These are phyloP conservation scores for Dasyprocta punctata DNA, from an alignment of 2,113 vertebrate species.

Conservation along the genomic window DNA sequence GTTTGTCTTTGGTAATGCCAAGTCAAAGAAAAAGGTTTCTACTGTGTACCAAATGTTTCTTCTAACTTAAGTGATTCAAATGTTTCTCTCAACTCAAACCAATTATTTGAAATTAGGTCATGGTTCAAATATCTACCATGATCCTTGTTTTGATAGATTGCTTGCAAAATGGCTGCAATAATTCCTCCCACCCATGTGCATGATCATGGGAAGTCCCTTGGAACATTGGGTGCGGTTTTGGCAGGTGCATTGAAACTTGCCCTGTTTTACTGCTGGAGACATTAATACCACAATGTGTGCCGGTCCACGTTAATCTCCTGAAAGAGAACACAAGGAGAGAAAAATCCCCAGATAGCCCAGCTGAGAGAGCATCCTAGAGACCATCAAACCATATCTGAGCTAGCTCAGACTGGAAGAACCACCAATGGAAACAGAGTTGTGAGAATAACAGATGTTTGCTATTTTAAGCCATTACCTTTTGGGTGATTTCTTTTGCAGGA, in stretches of 20 bases:
- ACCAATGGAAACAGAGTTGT: not conserved
- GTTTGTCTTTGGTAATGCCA: not conserved
- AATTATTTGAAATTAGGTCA: not conserved
- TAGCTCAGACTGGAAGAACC: not conserved
- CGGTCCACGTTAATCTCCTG: not conserved
- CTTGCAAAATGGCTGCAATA: not conserved
- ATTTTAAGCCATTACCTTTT: not conserved
- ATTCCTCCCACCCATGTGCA: not conserved
- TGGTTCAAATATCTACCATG: not conserved
- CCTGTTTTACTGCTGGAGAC: not conserved
- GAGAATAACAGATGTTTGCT: not conserved
- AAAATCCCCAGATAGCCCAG: not conserved
- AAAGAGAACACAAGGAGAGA: not conserved
- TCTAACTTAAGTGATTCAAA: not conserved
- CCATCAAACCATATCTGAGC: not conserved
- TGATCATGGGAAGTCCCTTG: not conserved
- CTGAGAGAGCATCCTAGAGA: not conserved
- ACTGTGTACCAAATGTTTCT: not conserved
- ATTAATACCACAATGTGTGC: not conserved
- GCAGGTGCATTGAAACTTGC: not conserved
- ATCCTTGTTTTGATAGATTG: not conserved
- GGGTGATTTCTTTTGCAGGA: not conserved
- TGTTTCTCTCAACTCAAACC: not conserved
- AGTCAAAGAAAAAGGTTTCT: conserved; percentile 5
- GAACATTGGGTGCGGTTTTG: not conserved